Base-by-base conservation (phyloP, 2,797 vertebrate species). In the Gila robusta region DNA sequence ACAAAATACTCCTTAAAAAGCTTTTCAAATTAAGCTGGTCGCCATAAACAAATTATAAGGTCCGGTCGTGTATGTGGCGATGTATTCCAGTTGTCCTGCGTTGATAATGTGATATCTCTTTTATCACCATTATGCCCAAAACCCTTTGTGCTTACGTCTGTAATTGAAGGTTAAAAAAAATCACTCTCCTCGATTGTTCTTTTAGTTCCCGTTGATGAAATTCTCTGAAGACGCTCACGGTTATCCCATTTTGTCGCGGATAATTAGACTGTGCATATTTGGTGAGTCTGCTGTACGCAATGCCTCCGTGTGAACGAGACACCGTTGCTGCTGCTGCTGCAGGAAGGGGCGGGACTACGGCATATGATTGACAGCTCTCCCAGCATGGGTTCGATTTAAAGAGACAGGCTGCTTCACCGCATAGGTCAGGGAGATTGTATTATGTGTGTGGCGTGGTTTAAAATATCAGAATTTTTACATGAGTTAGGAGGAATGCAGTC, bases 261-360 rank as follows among this genome's bases (percentile, higher is more conserved):
- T 85, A 72, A 87, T 86, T 49, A 79, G 83, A 62, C 14, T 19
- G 78, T 37, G 79, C 73, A 79, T 37, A 69, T 67, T 76, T 23
- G 32, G 56, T 16, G 39, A 59, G 39, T 39, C 35, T 5, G 80
- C 79, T 79, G 79, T 59, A 67, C 81, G 82, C 86, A 86, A 84
- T 56, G 87, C 84, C 83, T 78, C 82, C 54, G 81, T 70, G 35
- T 86, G 78, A 79, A 72, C 89, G 79, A 79, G 83, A 23, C 67
- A 77, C 87, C 54, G 84, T 84, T 77, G 92, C 91, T 91, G 95
- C 93, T 91, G 86, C 87, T 85, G 92, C 91, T 92, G 95, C 93
- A 92, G 93, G 95, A 96, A 94, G 92, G 95, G 97, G 96, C 87
- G 95, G 96, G 95, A 90, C 93, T 93, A 92, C 78, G 16, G 16